Conservation (phyloP, 2,113 vertebrate genomes). For the Brachyhypopomus occidentalis region DNA sequence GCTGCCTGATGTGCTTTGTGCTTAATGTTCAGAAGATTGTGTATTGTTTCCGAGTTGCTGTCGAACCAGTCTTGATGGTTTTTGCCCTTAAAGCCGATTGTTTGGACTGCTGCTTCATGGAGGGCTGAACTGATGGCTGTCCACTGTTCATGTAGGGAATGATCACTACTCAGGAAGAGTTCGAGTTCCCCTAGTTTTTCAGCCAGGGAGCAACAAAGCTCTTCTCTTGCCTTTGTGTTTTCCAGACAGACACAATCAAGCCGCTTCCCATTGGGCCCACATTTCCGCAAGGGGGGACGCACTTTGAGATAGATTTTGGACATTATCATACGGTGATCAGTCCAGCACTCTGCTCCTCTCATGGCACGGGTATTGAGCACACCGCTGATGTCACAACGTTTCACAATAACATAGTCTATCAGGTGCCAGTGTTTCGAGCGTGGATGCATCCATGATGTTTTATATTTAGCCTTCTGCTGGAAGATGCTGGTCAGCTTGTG, state of each 20-base stretch:
- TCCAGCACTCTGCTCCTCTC: conserved; percentile 5
- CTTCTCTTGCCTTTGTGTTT: neutral
- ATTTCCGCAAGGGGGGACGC: neutral
- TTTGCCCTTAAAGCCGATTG: conserved; percentile 19
- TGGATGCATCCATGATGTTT: too few relatives aligned
- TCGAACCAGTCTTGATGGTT: conserved; percentile 41
- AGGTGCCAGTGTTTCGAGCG: too few relatives aligned
- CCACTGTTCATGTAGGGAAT: conserved; percentile 11
- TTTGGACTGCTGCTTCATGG: conserved; percentile 29
- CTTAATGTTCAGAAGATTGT: conserved; percentile 12
- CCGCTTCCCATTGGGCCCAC: neutral
- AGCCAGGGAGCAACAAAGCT: conserved; percentile 2
- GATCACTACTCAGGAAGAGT: conserved; percentile 6
- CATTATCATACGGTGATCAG: conserved; percentile 24
- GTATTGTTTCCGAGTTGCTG: neutral
- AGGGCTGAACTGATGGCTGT: conserved; percentile 4
- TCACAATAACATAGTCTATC: too few relatives aligned
- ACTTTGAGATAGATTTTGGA: conserved; percentile 1
- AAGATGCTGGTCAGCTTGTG: conserved; percentile 39
- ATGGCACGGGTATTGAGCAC: too few relatives aligned
- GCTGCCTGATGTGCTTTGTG: too few relatives aligned
- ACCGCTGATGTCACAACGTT: too few relatives aligned
- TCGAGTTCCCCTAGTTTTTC: neutral
- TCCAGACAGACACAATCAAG: neutral
- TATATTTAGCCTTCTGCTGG: conserved; percentile 24